Base-by-base conservation (phyloP, 2,797 vertebrate species). In the Cichlasoma orientale region DNA sequence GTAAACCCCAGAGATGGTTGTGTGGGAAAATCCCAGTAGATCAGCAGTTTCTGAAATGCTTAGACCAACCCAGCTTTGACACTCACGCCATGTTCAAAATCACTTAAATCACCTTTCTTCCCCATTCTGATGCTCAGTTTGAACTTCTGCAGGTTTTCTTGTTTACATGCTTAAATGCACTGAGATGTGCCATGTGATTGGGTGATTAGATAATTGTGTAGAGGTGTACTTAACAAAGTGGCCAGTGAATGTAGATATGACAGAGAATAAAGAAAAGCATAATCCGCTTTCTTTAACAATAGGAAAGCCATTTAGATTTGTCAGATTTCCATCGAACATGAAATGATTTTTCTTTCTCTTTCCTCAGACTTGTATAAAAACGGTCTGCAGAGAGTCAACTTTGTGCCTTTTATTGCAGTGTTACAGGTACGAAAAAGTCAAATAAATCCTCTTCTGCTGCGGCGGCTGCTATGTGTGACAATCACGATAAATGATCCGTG, bases 381-480 rank as follows among this genome's bases (percentile, higher is more conserved):
- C 53, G 98, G 98, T 59, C 97, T 99, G 83, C 98, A 99, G 94
- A 97, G 98, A 93, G 97, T 96, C 89, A 99, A 99, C 95, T 99
- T 99, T 93, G 96, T 99, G 73, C 98, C 98, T 83, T 99, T 99
- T 84, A 99, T 99, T 84, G 95, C 96, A 55, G 97, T 99, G 69
- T 88, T 99, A 78, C 98, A 99, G 97, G 98, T 99, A 96, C 95
- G 7, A 92, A 77, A 50, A 57, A 55, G 5, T 9, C 19, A 38
- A n/a, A 5, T 4, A 1, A 3, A 3, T 5, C 8, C n/a, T 3
- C 1, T 25, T 56, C 2, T 4, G 2, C 9, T 19, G 23, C 4
- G 25, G 0, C 31, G 12, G 2, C 19, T 7, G n/a, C 0, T 27
- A 8, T 2, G 3, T 70, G 8, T 54, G 18, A 38, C 5, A 9